A percentile compares a stretch with the other conserved stretches of the same genome.
Conservation (phyloP, 2,113 vertebrate species). For the Pachycephala philippinensis region DNA sequence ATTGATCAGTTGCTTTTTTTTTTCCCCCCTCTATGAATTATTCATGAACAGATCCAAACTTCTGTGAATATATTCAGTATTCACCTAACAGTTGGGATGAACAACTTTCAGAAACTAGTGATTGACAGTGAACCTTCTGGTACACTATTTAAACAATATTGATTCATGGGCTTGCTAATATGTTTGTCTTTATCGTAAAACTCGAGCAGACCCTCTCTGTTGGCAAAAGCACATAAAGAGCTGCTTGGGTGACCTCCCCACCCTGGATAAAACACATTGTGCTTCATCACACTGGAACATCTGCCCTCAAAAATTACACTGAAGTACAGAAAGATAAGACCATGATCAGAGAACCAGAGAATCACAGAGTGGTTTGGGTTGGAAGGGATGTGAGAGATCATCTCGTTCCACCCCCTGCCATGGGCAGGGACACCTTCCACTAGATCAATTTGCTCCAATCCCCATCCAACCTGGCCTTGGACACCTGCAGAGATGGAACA, state of each 20-base stretch:
- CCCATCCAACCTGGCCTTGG: not conserved
- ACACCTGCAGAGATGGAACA: not conserved
- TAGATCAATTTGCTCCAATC: not conserved
- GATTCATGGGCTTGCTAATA: conserved; percentile 50
- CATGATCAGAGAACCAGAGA: not conserved
- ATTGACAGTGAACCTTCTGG: conserved; percentile 67
- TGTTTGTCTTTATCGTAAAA: conserved; percentile 21
- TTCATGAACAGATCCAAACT: conserved; percentile 66
- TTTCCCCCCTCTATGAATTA: not conserved
- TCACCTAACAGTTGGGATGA: conserved; percentile 68
- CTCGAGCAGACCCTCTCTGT: conserved; percentile 24
- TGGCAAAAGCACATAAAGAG: conserved; percentile 4
- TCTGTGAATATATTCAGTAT: conserved; percentile 63
- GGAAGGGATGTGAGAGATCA: not conserved
- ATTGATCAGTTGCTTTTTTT: conserved; percentile 25
- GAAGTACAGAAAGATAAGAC: not conserved
- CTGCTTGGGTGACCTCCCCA: not conserved
- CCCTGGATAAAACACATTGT: not conserved
- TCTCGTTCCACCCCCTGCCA: not conserved
- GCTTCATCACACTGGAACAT: not conserved
- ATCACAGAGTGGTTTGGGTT: not conserved
- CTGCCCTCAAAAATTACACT: not conserved
- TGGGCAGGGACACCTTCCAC: not conserved
- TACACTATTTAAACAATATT: conserved; percentile 65
- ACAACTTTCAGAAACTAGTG: conserved; percentile 66